Percentiles rank a stretch among this genome's conserved stretches.
phyloP scores from a whole-genome alignment of 2,888 invertebrate species.

The Tipula confusa region DNA sequence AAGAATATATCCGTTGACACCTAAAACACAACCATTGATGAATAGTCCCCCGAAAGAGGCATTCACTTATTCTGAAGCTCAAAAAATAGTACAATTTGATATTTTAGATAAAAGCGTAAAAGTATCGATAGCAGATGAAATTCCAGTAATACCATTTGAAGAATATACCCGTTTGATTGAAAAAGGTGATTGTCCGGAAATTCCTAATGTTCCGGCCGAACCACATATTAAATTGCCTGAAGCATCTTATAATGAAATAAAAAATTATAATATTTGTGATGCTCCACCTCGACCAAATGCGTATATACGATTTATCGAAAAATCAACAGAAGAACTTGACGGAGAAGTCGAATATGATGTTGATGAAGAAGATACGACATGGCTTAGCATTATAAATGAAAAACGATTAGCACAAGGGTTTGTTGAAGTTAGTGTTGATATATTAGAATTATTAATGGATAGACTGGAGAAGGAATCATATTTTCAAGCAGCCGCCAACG shows the following conservation, averaged over 20 bases:
- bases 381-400: slow-evolving; percentile 87
- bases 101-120: slow-evolving; percentile 74
- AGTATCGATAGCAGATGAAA: slow-evolving; percentile 59
- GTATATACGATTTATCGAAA: slow-evolving; percentile 91
- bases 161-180: slow-evolving; percentile 52
- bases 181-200: slow-evolving; percentile 45
- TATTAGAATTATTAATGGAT: slow-evolving; percentile 95
- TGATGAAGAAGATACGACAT: slow-evolving; percentile 96
- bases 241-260: slow-evolving; percentile 64
- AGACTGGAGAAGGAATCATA: slow-evolving; percentile 96
- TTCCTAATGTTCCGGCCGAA: slow-evolving; percentile 48
- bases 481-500: slow-evolving; percentile 76
- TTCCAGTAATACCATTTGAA: slow-evolving; percentile 66
- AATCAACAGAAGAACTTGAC: slow-evolving; percentile 89
- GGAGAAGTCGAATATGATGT: slow-evolving; percentile 95
- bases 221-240: slow-evolving; percentile 60
- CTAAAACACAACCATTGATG: slow-evolving; percentile 46
- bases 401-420: slow-evolving; percentile 67
- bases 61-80: slow-evolving; percentile 77
- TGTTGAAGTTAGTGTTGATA: slow-evolving; percentile 77
- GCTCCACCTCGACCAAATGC: slow-evolving; percentile 81
- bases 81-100: slow-evolving; percentile 81
- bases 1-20: slow-evolving; percentile 50
- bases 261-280: slow-evolving; percentile 74
- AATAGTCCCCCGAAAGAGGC: slow-evolving; percentile 61